Evolutionary conservation across 2,797 vertebrate genomes (phyloP).

Genomic region (Hipposideros larvatus): DNA sequence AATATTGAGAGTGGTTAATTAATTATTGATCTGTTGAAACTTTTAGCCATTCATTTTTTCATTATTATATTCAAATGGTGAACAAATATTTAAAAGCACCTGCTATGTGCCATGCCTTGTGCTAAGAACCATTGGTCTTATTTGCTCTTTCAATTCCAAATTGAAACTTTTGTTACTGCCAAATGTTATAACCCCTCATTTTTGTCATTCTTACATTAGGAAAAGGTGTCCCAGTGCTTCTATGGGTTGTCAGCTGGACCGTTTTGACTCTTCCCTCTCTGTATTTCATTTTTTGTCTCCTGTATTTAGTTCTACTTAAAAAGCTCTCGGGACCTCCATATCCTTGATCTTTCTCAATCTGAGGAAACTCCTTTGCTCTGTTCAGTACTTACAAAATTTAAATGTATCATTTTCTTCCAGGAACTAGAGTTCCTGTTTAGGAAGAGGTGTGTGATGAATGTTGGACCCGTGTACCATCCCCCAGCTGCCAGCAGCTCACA

Average conservation of each 20-base stretch:
- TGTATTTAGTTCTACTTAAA: neutral
- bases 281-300: neutral
- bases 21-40: neutral
- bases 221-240: neutral
- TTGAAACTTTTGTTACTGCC: neutral
- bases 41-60: constrained; percentile 29
- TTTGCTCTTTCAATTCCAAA: neutral
- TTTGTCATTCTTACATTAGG: neutral
- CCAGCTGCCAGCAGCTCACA: neutral
- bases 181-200: neutral
- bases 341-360: neutral
- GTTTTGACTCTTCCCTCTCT: neutral
- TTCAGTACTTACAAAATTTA: neutral
- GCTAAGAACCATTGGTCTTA: neutral
- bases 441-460: neutral
- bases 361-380: neutral
- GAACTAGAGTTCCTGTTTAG: neutral
- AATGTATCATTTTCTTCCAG: neutral
- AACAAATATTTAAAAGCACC: neutral
- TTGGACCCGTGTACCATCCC: neutral
- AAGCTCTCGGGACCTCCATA: neutral
- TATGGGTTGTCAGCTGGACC: neutral
- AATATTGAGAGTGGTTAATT: neutral
- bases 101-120: neutral
- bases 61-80: neutral